Percentiles rank a stretch among this genome's conserved stretches.
Evolutionary conservation across 1,140 invertebrate genomes (phyloP).

Genomic region (Lysiphlebus fabarum): DNA sequence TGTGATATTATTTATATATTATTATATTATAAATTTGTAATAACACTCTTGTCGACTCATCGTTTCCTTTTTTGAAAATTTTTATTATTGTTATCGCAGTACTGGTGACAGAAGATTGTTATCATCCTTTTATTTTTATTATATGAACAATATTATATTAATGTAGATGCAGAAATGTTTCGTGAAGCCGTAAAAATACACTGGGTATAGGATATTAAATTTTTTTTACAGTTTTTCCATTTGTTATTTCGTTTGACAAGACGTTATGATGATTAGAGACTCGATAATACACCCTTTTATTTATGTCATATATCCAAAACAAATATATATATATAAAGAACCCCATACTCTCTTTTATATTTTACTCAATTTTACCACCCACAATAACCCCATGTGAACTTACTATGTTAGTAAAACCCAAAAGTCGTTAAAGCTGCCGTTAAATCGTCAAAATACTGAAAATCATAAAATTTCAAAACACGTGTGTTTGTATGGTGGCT

Average conservation of each 20-base stretch:
- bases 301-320: no score
- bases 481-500: no score
- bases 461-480: constrained; percentile 41
- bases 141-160: not conserved
- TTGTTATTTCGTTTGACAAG: constrained; percentile 38
- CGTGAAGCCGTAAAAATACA: constrained; percentile 47
- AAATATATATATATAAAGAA: no score
- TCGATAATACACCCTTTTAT: constrained; percentile 43
- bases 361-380: no score
- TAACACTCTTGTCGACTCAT: no score
- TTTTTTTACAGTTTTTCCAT: constrained; percentile 50
- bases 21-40: no score
- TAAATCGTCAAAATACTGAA: constrained; percentile 49
- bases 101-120: no score
- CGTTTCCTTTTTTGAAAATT: no score
- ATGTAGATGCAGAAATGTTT: constrained; percentile 29
- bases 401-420: constrained; percentile 32
- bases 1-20: no score
- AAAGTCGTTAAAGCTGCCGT: constrained; percentile 48
- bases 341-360: no score
- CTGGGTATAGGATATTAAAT: constrained; percentile 51
- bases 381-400: not conserved
- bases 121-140: no score
- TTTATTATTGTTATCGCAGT: no score
- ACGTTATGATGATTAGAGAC: constrained; percentile 57